Conservation (phyloP, 2,797 vertebrate genomes). For the Pseudotriccus pelzelni region DNA sequence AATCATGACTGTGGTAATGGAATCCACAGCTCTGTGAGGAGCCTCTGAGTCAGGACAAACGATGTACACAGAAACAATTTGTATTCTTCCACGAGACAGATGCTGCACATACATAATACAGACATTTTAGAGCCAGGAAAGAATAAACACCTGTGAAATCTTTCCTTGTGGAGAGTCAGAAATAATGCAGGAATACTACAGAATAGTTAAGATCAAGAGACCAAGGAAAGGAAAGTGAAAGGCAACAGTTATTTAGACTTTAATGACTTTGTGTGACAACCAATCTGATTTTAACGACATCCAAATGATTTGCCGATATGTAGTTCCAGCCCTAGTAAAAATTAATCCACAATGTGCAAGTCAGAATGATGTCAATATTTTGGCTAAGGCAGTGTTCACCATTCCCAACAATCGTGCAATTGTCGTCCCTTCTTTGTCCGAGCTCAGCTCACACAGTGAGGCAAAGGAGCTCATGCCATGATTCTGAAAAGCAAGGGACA, state of each 20-base stretch:
- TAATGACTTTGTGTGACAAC: background rate
- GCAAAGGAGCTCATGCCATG: constrained; percentile 16
- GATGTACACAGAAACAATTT: background rate
- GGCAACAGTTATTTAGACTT: background rate
- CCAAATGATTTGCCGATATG: background rate
- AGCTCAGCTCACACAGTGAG: background rate
- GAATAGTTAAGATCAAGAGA: background rate
- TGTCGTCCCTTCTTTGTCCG: constrained; percentile 1
- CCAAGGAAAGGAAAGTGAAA: background rate
- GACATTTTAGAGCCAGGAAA: background rate
- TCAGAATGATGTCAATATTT: constrained; percentile 57
- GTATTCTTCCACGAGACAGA: background rate
- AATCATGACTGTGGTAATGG: background rate
- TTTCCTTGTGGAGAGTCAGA: background rate
- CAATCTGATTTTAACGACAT: constrained; percentile 19
- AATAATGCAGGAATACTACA: background rate
- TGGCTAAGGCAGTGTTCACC: constrained; percentile 15
- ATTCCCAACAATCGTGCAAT: constrained; percentile 22
- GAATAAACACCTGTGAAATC: constrained; percentile 17
- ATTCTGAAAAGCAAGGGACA: constrained; percentile 44
- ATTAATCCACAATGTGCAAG: constrained; percentile 13
- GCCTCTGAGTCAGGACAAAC: background rate
- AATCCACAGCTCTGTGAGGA: background rate
- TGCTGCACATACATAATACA: background rate
- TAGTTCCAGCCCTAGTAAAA: constrained; percentile 21